These are phyloP conservation scores for Tachina grossa DNA, from an alignment of 2,888 invertebrate genomes.

Conservation along the genomic window DNA sequence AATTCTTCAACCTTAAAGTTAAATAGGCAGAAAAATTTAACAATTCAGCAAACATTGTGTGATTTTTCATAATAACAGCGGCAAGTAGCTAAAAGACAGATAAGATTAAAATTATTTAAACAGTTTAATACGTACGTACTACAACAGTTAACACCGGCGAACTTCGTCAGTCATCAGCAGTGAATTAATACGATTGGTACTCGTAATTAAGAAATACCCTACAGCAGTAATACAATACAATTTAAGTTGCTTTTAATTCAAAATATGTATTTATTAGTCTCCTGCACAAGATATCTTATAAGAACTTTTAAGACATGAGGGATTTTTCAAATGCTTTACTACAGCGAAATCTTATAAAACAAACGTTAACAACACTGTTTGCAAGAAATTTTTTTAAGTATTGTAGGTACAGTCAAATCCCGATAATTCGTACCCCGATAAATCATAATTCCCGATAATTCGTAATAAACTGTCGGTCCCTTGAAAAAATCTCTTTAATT, in stretches of 20 bases:
- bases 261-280: background rate
- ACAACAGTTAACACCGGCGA: conserved; percentile 67
- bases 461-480: no score
- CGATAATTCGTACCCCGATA: no score
- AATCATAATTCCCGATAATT: no score
- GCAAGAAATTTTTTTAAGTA: no score
- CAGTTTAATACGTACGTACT: conserved; percentile 61
- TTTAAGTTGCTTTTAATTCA: background rate
- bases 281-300: no score
- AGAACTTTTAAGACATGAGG: no score
- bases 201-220: conserved; percentile 30
- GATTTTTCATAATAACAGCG: conserved; percentile 63
- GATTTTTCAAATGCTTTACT: no score
- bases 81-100: conserved; percentile 70
- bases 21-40: conserved; percentile 65
- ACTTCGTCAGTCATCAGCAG: conserved; percentile 23
- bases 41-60: conserved; percentile 59
- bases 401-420: no score
- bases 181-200: conserved; percentile 1
- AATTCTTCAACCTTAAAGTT: conserved; percentile 63
- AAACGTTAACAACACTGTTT: no score
- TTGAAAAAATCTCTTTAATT: no score
- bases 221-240: background rate
- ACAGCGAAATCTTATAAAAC: no score
- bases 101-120: conserved; percentile 69